Evolutionary conservation across 92 coral and sea anemone genomes (phyloP), one percentile per base, ranked within the genome.

Genomic region (Parazoanthus darwini): DNA sequence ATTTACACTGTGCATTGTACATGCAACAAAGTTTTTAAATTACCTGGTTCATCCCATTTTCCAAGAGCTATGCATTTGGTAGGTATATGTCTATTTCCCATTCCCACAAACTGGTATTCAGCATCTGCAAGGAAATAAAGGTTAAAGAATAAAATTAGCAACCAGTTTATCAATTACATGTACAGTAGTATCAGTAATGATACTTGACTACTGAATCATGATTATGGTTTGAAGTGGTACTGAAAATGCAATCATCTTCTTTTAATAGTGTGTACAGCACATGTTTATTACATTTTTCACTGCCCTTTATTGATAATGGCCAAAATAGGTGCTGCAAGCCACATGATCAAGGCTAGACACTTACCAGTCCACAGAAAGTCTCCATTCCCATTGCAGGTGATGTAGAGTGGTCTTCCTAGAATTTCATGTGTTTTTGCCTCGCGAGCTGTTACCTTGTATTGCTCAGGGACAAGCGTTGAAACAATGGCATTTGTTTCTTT

Each of bases 281-380:
- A 29, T 29, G 33, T 29, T 29, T 29, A 29, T 29, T 29, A 29
- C 33, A 29, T 29, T 29, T 29, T 29, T 29, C 33, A 29, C 33
- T 29, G 33, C 33, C 33, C 33, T 29, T 29, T 29, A 29, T 29
- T 29, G 33, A 29, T 29, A 29, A 29, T 29, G 33, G 33, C 33
- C 33, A 29, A 29, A 29, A 29, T 0, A 29, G 33, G 33, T 29
- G 33, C 33, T 29, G 33, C 33, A 29, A 29, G 33, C 33, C 33
- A 29, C 33, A 29, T 29, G 33, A 29, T 29, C 33, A 29, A 29
- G 33, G 33, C 33, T 29, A 29, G 33, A 29, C 33, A 29, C 42
- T 2, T 93, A 93, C 96, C 96, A 42, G 94, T 93, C 91, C 91
- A 88, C 18, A 89, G 88, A 22, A 93, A n/a, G 54, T 94, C 94